These are phyloP conservation scores for Camptogramma bilineatum DNA, from an alignment of 2,888 invertebrate species.

Conservation along the genomic window DNA sequence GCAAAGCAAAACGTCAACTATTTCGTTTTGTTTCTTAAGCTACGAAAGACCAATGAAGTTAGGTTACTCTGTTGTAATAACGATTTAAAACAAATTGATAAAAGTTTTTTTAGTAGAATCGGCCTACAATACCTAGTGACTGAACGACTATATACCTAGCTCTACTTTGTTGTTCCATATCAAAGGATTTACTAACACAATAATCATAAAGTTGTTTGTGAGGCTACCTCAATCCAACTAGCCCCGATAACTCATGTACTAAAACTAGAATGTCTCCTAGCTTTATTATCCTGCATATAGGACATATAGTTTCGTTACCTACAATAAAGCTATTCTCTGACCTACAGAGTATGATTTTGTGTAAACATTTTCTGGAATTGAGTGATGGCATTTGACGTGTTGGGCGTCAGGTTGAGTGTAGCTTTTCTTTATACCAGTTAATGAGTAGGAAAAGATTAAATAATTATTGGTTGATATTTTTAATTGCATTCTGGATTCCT, in stretches of 20 bases:
- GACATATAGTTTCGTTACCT: not conserved
- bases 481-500: not conserved
- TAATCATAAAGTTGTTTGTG: conserved; percentile 34
- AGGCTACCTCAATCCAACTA: conserved; percentile 26
- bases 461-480: not conserved
- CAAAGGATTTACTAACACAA: conserved; percentile 20
- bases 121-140: not conserved
- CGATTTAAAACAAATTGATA: no score
- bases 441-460: not conserved
- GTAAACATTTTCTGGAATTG: not conserved
- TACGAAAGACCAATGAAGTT: no score
- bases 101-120: no score
- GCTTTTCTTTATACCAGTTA: not conserved
- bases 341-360: not conserved
- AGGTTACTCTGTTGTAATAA: no score
- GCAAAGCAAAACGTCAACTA: no score
- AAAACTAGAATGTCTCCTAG: conserved; percentile 24
- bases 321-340: not conserved
- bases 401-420: not conserved
- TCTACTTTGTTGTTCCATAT: not conserved
- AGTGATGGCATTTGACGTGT: not conserved
- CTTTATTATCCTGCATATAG: conserved; percentile 17
- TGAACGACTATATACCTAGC: not conserved
- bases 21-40: no score
- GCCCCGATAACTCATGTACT: conserved; percentile 21